Evolutionary conservation across 2,797 vertebrate genomes (phyloP).

Genomic region (Orientallactaga sibirica): DNA sequence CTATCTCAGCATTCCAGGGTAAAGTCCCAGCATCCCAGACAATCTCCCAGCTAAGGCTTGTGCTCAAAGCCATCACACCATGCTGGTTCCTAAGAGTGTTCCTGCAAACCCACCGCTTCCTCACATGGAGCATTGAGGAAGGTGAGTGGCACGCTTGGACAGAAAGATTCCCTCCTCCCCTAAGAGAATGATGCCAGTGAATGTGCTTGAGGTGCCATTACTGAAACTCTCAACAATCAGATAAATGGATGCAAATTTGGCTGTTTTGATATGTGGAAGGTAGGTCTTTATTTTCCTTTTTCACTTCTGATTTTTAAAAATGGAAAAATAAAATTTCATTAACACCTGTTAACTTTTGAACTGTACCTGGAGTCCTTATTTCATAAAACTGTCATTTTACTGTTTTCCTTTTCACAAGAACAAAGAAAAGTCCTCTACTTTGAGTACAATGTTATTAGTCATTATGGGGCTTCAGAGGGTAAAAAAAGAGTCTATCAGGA

Average conservation of each 20-base stretch:
- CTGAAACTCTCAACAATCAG: neutral
- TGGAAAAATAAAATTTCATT: neutral
- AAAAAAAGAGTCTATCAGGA: too few species aligned
- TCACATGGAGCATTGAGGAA: neutral
- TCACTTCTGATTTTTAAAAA: neutral
- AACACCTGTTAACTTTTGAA: neutral
- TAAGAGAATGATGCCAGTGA: neutral
- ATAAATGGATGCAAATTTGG: conserved; percentile 30
- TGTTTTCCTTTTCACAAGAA: neutral
- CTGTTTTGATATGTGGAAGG: neutral
- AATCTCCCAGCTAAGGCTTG: neutral
- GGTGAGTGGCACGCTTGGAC: neutral
- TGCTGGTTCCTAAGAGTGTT: conserved; percentile 43
- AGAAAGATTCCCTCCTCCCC: conserved; percentile 8
- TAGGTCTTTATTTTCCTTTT: neutral
- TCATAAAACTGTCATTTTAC: neutral
- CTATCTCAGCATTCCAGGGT: conserved; percentile 19
- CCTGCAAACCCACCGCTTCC: neutral
- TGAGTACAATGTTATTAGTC: neutral
- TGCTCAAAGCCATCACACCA: conserved; percentile 1
- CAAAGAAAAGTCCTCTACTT: neutral
- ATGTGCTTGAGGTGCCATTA: neutral
- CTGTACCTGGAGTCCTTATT: neutral
- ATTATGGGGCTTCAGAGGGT: neutral
- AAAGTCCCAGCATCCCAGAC: neutral